Evolutionary conservation across 2,888 invertebrate genomes (phyloP).

Genomic region (Orthosia cruda): DNA sequence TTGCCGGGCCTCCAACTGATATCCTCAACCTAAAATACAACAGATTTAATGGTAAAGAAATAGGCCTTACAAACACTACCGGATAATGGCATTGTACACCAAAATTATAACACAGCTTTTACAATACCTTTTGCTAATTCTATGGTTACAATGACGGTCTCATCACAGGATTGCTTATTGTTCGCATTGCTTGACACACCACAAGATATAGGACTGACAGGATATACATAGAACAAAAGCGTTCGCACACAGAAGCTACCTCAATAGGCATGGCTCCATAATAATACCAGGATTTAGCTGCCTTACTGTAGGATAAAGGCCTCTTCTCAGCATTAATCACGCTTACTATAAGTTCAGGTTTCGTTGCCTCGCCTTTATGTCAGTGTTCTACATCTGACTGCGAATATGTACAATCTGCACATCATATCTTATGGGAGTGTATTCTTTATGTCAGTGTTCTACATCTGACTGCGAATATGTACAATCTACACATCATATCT

Average conservation of each 20-base stretch:
- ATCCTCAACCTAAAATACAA: not conserved
- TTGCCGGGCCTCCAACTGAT: not conserved
- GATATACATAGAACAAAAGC: not conserved
- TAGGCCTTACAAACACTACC: not conserved
- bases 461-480: no score
- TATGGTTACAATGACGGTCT: not conserved
- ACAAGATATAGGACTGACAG: not conserved
- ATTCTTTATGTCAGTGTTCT: no score
- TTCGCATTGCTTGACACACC: not conserved
- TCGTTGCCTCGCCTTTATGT: no score
- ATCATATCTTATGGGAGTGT: no score
- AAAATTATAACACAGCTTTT: not conserved
- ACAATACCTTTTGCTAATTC: not conserved
- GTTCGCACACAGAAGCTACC: not conserved
- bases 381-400: no score
- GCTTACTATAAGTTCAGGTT: no score
- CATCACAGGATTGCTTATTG: not conserved
- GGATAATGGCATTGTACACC: not conserved
- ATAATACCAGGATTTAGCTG: no score
- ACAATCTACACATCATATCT: no score
- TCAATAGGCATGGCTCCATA: not conserved
- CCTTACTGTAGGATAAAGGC: no score
- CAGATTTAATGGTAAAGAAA: not conserved
- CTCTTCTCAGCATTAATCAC: no score
- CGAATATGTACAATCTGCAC: no score